Conservation (phyloP, 2,888 invertebrate species). For the Ophion slaviceki region DNA sequence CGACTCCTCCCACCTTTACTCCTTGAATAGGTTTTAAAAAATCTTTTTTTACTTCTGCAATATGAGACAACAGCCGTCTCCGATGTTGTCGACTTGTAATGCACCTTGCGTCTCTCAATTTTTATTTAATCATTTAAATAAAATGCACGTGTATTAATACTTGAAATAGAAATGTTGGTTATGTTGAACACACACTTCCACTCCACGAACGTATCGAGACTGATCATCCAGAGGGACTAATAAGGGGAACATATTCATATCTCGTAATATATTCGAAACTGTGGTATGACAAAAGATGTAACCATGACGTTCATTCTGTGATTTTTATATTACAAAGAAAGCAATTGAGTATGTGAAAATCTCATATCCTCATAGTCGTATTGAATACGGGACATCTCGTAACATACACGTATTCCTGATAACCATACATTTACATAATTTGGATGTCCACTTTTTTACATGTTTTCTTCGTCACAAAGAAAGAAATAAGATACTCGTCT, state of each 20-base stretch:
- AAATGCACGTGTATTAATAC: not conserved
- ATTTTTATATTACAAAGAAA: not conserved
- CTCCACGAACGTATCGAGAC: not conserved
- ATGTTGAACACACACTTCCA: conserved; percentile 5
- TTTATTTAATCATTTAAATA: not conserved
- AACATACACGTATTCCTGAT: conserved; percentile 16
- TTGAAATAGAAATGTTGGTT: not conserved
- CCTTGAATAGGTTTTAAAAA: not conserved
- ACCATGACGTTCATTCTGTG: conserved; percentile 9
- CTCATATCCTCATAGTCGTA: conserved; percentile 9
- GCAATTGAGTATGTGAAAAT: not conserved
- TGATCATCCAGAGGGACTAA: conserved; percentile 1
- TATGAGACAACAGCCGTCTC: not conserved
- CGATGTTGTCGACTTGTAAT: conserved; percentile 1
- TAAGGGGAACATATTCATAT: conserved; percentile 4
- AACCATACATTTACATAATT: not conserved
- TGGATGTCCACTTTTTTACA: conserved; percentile 2
- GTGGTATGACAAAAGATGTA: conserved; percentile 4
- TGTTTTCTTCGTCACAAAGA: conserved; percentile 5
- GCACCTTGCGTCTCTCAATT: not conserved
- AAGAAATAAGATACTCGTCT: conserved; percentile 5
- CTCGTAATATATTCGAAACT: conserved; percentile 13
- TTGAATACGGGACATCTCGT: conserved; percentile 7
- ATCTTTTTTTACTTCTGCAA: not conserved
- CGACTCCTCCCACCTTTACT: not conserved